Conservation (phyloP, 2,797 vertebrate species). For the Artibeus jamaicensis region DNA sequence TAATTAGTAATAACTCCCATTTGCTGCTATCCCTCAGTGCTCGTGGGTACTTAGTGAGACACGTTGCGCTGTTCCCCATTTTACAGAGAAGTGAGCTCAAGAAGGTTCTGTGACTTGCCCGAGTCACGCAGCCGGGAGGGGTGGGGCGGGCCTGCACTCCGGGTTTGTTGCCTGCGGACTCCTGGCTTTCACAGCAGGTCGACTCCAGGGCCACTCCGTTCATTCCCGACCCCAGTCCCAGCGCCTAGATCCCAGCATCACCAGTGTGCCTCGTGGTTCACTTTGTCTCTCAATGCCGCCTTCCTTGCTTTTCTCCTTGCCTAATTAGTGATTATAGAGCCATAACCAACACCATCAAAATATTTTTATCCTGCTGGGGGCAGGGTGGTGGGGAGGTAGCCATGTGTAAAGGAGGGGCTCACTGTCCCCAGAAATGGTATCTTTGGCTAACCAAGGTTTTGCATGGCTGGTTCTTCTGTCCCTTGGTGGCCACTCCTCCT, state of each 20-base stretch:
- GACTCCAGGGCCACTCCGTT: not conserved
- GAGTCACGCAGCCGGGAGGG: not conserved
- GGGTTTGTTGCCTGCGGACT: not conserved
- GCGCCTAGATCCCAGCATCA: not conserved
- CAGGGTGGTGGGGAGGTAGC: not conserved
- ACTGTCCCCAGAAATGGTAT: not conserved
- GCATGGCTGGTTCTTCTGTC: not conserved
- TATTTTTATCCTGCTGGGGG: not conserved
- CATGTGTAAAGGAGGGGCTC: not conserved
- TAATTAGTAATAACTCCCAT: not conserved
- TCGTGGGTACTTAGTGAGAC: not conserved
- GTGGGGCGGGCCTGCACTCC: not conserved
- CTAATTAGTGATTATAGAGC: not conserved
- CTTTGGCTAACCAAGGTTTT: not conserved
- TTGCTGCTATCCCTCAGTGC: not conserved
- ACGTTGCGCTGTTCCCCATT: not conserved
- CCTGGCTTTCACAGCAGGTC: not conserved
- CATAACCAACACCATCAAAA: not conserved
- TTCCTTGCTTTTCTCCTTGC: not conserved
- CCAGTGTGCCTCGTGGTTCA: too few relatives aligned
- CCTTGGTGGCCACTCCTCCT: not conserved
- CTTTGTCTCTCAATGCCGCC: accelerated
- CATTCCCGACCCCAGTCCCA: not conserved
- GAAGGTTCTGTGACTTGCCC: not conserved
- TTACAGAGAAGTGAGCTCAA: not conserved